Conservation (phyloP, 1,140 invertebrate genomes). For the Drosophila truncata region DNA sequence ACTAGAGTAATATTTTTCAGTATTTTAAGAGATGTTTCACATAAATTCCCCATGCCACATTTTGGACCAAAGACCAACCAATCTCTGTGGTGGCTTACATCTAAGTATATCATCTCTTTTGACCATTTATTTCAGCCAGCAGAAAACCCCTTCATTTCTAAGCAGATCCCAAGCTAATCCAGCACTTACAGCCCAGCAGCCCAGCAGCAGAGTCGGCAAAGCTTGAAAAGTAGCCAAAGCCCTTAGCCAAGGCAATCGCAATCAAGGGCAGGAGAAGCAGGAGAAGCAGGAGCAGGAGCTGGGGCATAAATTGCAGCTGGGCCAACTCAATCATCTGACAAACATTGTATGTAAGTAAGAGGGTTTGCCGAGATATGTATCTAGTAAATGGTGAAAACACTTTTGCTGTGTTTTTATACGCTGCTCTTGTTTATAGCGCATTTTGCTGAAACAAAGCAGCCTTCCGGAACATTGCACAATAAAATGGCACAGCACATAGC, state of each 20-base stretch:
- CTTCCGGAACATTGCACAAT: slow-evolving; percentile 83
- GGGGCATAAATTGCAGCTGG: slow-evolving; percentile 50
- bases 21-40: neutral
- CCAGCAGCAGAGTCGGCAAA: slow-evolving; percentile 15
- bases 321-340: slow-evolving; percentile 66
- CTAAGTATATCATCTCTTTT: slow-evolving; percentile 1
- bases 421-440: slow-evolving; percentile 73
- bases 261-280: neutral
- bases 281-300: slow-evolving; percentile 1
- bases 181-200: slow-evolving; percentile 23
- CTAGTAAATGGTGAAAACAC: slow-evolving; percentile 49
- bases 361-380: slow-evolving; percentile 39
- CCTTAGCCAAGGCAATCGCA: slow-evolving; percentile 5
- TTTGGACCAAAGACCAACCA: neutral
- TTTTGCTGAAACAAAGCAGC: slow-evolving; percentile 80
- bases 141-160: slow-evolving; percentile 12
- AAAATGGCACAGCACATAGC: slow-evolving; percentile 48
- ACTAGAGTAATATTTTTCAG: too few species aligned
- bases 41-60: neutral
- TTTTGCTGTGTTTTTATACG: slow-evolving; percentile 50
- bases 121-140: slow-evolving; percentile 20
- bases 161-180: slow-evolving; percentile 32
- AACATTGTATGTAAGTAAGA: slow-evolving; percentile 65
- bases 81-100: neutral
- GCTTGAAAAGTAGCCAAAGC: slow-evolving; percentile 40